Base-by-base conservation (phyloP, 2,888 invertebrate species). In the Dynastes grantii region DNA sequence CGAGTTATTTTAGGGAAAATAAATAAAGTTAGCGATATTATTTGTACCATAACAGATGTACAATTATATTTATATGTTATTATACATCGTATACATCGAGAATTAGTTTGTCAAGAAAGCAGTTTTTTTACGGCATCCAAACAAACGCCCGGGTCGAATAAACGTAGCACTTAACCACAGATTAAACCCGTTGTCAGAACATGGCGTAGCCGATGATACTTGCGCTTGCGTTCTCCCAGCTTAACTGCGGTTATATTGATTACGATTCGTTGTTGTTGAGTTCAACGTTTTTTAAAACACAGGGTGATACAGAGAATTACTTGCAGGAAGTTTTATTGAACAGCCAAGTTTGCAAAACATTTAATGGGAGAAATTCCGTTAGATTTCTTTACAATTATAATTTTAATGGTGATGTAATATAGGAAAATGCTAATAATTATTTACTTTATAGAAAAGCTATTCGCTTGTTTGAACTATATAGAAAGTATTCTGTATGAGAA, bases 181-280 rank as follows among this genome's bases (percentile, higher is more conserved):
- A 77, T 77, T 68, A 77, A 58, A 77, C 8, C 68, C 32, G 22
- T 37, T 58, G 71, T 71, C 8, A 71, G 16, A n/a, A 37, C 32
- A 29, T 65, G 53, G 67, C 77, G 67, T 55, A 68, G 55, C 16
- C 58, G 68, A 67, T 6, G 40, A 37, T 67, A 37, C n/a, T 22
- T 40, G 77, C 77, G 77, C 77, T 53, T 29, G 77, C 68, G 77
- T 77, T 22, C 9, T 37, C 3, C 68, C 32, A 32, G 5, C 9
- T 65, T 65, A 77, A 68, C 77, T 58, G 68, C 68, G 55, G 77
- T 77, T 77, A 77, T 68, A 77, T 77, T 68, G 77, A 77, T 77
- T 45, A 58, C 68, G 53, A 67, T 37, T 68, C 16, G 55, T 77
- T 65, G 32, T 37, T 37, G 32, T 29, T 51, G 65, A 1, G 55